phyloP scores from a whole-genome alignment of 2,113 vertebrate genomes.

The Neoarius graeffei region DNA sequence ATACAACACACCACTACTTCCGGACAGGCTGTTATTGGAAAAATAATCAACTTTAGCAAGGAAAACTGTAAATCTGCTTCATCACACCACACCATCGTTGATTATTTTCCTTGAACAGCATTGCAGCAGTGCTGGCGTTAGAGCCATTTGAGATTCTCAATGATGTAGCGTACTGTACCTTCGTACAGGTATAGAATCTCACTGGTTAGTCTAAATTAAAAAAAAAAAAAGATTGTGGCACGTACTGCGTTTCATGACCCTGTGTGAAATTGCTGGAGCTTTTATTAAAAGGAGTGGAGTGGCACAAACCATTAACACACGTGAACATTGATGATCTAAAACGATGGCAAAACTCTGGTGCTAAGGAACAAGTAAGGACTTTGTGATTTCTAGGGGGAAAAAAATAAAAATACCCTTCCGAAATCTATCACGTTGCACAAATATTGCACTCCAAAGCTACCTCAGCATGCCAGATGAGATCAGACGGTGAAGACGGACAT shows the following conservation, averaged over 20 bases:
- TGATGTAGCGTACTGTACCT: not conserved
- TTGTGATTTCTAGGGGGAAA: not conserved
- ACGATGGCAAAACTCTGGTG: constrained; percentile 67
- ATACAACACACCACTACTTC: not conserved
- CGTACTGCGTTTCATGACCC: not conserved
- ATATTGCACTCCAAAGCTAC: constrained; percentile 76
- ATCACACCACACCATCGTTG: not conserved
- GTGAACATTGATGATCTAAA: constrained; percentile 69
- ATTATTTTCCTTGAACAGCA: not conserved
- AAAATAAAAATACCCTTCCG: constrained; percentile 34
- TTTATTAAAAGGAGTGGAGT: constrained; percentile 82
- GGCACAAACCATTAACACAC: constrained; percentile 75
- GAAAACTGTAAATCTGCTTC: not conserved
- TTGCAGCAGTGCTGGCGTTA: not conserved
- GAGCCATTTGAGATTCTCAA: not conserved
- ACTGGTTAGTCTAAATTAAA: not conserved
- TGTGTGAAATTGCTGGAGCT: not conserved
- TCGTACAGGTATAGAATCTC: not conserved
- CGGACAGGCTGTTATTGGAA: not conserved
- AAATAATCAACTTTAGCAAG: not conserved
- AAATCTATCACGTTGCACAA: constrained; percentile 72
- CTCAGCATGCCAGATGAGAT: constrained; percentile 68
- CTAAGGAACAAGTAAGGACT: constrained; percentile 67
- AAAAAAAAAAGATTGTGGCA: constrained; percentile 45
- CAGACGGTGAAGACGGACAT: constrained; percentile 57